Base-by-base conservation (phyloP, 1,140 invertebrate species). In the Chlorops oryzae region DNA sequence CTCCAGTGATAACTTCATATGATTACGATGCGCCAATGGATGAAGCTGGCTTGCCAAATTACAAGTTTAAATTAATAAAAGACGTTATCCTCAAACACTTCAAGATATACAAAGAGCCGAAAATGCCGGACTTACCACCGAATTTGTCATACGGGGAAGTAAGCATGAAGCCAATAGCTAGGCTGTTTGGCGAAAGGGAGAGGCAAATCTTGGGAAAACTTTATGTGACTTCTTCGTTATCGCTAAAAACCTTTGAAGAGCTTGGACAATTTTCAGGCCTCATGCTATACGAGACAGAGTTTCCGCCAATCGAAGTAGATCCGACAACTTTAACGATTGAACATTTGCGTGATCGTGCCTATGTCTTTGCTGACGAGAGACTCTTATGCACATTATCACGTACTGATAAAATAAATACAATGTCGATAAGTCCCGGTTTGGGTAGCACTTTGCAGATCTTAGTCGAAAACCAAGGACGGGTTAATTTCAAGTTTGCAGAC, bases 21-120 rank as follows among this genome's bases (percentile, higher is more conserved):
- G 90, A 92, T 68, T 92, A 88, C 58, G 87, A 91, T 72, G 85
- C 88, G 20, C 90, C 90, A 3, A 71, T 92, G 32, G 81, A 77
- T 13, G 89, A 93, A 74, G 85, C 86, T 24, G 89, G 89, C 13
- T 87, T 91, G 72, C 79, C 83, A 4, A 92, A 89, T 13, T 65
- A 78, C 3, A 92, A 93, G 73, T 96, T 91, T 72, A 80, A 78
- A 34, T 79, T 77, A 1, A 81, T 95, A 23, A 79, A 83, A 58
- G 72, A 85, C 2, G 72, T 79, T 12, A 79, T 91, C 20, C 59
- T 66, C 7, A 78, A 55, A 2, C 68, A 69, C 27, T 37, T 70
- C 4, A 62, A 65, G 1, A 10, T 65, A 35, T 65, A 65, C 5
- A 49, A 63, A 37, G 51, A 73, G 13, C 66, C 77, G 2, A n/a